A percentile compares a stretch with the other conserved stretches of the same genome.
These are phyloP conservation scores for Tetranychus piercei DNA, from an alignment of 2,888 invertebrate genomes.

Conservation along the genomic window DNA sequence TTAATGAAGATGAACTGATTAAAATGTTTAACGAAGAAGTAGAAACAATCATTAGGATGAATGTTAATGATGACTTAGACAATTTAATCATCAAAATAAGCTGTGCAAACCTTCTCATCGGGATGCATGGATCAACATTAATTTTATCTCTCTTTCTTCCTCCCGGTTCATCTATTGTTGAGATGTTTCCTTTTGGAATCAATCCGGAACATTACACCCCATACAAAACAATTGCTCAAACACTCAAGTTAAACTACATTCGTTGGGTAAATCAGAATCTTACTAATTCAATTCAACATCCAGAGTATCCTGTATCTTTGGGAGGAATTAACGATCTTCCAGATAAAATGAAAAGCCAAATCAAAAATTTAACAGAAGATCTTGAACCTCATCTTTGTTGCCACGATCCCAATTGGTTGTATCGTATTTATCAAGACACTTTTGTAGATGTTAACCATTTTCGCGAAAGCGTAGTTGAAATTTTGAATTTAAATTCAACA, in stretches of 20 bases:
- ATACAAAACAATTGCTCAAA: slow-evolving; percentile 33
- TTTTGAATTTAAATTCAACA: not conserved
- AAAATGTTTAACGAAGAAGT: not conserved
- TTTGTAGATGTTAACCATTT: slow-evolving; percentile 30
- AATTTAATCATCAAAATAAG: slow-evolving; percentile 28
- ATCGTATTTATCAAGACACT: slow-evolving; percentile 39
- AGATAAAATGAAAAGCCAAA: slow-evolving; percentile 20
- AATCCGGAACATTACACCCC: slow-evolving; percentile 35
- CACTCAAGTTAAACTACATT: slow-evolving; percentile 32
- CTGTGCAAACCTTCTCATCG: slow-evolving; percentile 30
- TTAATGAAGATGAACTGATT: slow-evolving; percentile 35
- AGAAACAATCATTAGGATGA: not conserved
- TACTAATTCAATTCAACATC: slow-evolving; percentile 29
- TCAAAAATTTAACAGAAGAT: slow-evolving; percentile 21
- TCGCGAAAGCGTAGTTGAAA: not conserved
- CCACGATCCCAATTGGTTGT: slow-evolving; percentile 36
- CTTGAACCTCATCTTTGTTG: slow-evolving; percentile 37
- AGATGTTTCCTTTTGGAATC: slow-evolving; percentile 39
- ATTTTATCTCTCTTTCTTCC: slow-evolving; percentile 34
- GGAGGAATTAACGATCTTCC: slow-evolving; percentile 35
- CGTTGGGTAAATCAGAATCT: slow-evolving; percentile 33
- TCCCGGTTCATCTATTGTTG: slow-evolving; percentile 33
- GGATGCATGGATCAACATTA: slow-evolving; percentile 37
- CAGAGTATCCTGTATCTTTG: slow-evolving; percentile 31
- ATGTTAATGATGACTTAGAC: slow-evolving; percentile 17